These are phyloP conservation scores for Philopedon plagiatum DNA, from an alignment of 2,888 invertebrate genomes.

Conservation along the genomic window DNA sequence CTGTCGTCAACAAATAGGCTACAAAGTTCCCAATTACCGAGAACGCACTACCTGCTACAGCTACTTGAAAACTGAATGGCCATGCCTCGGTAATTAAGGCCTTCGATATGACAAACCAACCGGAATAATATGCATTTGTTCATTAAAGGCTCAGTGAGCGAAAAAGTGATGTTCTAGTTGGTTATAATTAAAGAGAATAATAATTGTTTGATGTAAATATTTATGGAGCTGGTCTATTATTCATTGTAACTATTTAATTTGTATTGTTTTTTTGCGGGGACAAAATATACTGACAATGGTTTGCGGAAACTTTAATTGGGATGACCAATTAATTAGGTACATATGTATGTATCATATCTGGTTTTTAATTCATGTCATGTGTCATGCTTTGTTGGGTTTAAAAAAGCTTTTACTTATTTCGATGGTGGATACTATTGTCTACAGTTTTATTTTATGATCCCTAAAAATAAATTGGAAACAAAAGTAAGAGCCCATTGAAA, in stretches of 20 bases:
- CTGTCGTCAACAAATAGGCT: background rate
- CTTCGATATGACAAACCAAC: conserved; percentile 15
- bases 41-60: conserved; percentile 1
- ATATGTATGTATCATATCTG: too few species aligned
- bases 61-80: conserved; percentile 9
- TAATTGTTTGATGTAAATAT: background rate
- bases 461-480: too few species aligned
- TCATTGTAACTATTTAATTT: background rate
- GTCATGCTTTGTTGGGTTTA: too few species aligned
- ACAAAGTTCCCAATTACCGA: conserved; percentile 9
- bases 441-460: too few species aligned
- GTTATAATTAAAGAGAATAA: conserved; percentile 23
- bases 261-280: background rate
- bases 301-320: too few species aligned
- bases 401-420: too few species aligned
- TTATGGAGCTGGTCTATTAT: background rate
- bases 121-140: conserved; percentile 11
- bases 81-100: conserved; percentile 24
- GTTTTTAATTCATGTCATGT: too few species aligned
- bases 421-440: too few species aligned
- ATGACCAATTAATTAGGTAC: too few species aligned
- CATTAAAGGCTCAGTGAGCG: conserved; percentile 16
- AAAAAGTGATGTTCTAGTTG: conserved; percentile 11
- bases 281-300: background rate
- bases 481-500: too few species aligned